These are phyloP conservation scores for Micronycteris hirsuta DNA, from an alignment of 2,113 vertebrate species.

Conservation along the genomic window DNA sequence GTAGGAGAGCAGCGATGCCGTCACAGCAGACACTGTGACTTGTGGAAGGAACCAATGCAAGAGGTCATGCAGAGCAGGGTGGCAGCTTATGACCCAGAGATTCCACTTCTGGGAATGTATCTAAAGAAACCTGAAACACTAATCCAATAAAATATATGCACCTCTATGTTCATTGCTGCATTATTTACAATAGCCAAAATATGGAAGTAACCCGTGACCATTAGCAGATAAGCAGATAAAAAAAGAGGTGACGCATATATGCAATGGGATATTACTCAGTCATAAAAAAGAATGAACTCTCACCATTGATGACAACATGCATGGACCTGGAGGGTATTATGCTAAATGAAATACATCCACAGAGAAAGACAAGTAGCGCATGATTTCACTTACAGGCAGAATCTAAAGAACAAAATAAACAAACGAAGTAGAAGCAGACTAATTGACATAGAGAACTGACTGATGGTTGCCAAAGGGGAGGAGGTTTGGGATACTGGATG, in stretches of 20 bases:
- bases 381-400: not conserved
- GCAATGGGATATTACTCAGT: not conserved
- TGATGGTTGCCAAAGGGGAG: not conserved
- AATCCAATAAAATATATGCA: not conserved
- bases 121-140: not conserved
- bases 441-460: not conserved
- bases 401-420: not conserved
- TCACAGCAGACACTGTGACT: fast-evolving
- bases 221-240: not conserved
- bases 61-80: not conserved
- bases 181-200: not conserved
- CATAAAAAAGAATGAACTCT: not conserved
- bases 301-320: not conserved
- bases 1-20: not conserved
- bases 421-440: not conserved
- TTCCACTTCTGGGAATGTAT: no score
- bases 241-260: not conserved
- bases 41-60: not conserved
- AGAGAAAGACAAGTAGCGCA: not conserved
- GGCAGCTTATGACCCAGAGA: not conserved
- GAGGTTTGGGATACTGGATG: not conserved
- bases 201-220: not conserved
- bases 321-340: not conserved
- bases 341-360: not conserved
- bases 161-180: not conserved